These are phyloP conservation scores for Machimus atricapillus DNA, from an alignment of 2,888 invertebrate species.

Conservation along the genomic window DNA sequence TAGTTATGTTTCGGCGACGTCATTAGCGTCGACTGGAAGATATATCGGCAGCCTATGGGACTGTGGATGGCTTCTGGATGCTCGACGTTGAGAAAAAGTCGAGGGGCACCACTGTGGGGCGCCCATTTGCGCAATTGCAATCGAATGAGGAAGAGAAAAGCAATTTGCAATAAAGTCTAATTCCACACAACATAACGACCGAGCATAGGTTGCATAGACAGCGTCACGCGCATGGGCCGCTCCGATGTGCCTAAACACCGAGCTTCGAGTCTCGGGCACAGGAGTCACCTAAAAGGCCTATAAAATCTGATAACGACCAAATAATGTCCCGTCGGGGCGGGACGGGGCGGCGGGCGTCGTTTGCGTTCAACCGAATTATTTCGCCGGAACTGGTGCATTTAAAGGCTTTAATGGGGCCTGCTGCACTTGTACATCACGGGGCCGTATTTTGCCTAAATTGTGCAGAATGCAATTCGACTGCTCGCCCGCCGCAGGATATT, in stretches of 20 bases:
- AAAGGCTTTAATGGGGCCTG: constrained; percentile 39
- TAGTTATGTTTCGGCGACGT: constrained; percentile 15
- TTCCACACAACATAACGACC: constrained; percentile 34
- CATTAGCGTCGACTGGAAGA: not conserved
- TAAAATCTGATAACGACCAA: constrained; percentile 54
- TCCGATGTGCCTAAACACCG: constrained; percentile 46
- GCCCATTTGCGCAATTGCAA: constrained; percentile 32
- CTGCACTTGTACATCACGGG: constrained; percentile 43
- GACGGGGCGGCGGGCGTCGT: constrained; percentile 34
- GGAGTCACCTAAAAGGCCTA: constrained; percentile 51
- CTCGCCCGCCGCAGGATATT: constrained; percentile 23
- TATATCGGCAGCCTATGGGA: not conserved
- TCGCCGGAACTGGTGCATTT: constrained; percentile 34
- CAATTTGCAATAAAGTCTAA: constrained; percentile 46
- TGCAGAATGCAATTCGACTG: constrained; percentile 43
- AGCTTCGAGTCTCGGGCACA: constrained; percentile 33
- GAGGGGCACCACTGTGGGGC: not conserved
- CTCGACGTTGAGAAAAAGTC: constrained; percentile 17
- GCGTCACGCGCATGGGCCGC: constrained; percentile 14
- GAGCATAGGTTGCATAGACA: constrained; percentile 21
- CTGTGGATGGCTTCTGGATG: not conserved
- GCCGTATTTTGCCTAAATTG: constrained; percentile 45
- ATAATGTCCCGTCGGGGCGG: constrained; percentile 50
- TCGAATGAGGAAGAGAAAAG: constrained; percentile 49
- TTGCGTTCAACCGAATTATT: constrained; percentile 44